phyloP scores from a whole-genome alignment of 1,140 invertebrate genomes.

The Drosophila pseudoananassae region DNA sequence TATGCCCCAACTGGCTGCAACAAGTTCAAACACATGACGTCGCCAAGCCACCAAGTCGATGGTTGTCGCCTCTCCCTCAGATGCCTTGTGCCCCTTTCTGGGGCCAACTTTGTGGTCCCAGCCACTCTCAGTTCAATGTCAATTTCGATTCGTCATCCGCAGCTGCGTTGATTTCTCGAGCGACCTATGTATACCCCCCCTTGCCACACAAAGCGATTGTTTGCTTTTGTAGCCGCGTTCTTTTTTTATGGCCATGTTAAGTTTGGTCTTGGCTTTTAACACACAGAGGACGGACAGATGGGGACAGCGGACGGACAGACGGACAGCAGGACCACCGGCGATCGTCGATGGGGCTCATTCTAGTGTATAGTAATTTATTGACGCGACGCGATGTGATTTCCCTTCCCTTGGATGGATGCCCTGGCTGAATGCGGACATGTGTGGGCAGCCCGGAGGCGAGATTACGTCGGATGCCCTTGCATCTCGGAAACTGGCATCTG shows the following conservation, averaged over 20 bases:
- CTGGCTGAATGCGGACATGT: conserved; percentile 50
- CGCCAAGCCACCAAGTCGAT: conserved; percentile 29
- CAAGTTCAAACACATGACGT: conserved; percentile 67
- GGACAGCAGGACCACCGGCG: conserved; percentile 51
- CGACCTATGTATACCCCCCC: conserved; percentile 45
- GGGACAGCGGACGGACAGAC: conserved; percentile 7
- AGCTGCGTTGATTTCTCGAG: conserved; percentile 80
- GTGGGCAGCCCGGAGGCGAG: conserved; percentile 60
- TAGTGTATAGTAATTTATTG: conserved; percentile 76
- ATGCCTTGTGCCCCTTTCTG: background rate
- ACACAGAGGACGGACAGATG: conserved; percentile 38
- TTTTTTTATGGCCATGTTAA: conserved; percentile 79
- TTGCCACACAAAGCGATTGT: conserved; percentile 27
- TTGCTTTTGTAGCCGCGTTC: conserved; percentile 63
- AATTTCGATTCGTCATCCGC: conserved; percentile 83
- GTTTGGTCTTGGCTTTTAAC: conserved; percentile 81
- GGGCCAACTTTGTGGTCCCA: conserved; percentile 20
- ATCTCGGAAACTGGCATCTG: conserved; percentile 22
- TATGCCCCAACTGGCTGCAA: conserved; percentile 54
- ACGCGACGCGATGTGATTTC: conserved; percentile 42
- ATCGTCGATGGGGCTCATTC: conserved; percentile 63
- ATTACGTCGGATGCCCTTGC: conserved; percentile 53
- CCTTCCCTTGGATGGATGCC: conserved; percentile 6
- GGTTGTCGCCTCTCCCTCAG: conserved; percentile 29
- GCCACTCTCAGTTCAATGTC: conserved; percentile 76